Percentiles rank a stretch among this genome's conserved stretches.
phyloP scores from a whole-genome alignment of 1,140 invertebrate species.

The Ceratina calcarata region DNA sequence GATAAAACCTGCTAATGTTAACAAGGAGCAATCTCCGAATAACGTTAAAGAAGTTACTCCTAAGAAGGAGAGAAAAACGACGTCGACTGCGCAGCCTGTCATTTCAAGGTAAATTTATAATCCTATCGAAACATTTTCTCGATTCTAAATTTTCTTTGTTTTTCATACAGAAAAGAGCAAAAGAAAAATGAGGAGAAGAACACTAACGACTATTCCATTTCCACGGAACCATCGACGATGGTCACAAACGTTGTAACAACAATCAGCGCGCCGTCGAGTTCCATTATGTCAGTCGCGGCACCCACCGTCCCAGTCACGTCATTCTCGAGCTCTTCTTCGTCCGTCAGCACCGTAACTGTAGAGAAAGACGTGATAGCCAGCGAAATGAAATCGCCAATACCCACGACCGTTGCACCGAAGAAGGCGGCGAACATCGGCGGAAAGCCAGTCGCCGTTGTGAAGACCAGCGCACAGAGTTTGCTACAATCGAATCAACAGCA shows the following conservation, averaged over 20 bases:
- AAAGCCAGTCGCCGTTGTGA: constrained; percentile 77
- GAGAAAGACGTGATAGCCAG: constrained; percentile 41
- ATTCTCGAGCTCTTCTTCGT: constrained; percentile 31
- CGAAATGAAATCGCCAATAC: constrained; percentile 49
- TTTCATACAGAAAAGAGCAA: constrained; percentile 70
- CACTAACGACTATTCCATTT: constrained; percentile 62
- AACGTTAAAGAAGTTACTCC: constrained; percentile 73
- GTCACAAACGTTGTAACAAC: constrained; percentile 50
- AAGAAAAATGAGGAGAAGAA: constrained; percentile 74
- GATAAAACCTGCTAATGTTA: constrained; percentile 65
- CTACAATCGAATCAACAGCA: constrained; percentile 78
- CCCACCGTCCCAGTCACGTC: constrained; percentile 47
- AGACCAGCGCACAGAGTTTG: constrained; percentile 76
- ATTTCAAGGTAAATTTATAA: constrained; percentile 67
- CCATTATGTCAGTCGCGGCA: constrained; percentile 41
- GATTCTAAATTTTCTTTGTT: neutral
- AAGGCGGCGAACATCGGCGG: constrained; percentile 65
- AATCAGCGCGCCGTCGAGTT: constrained; percentile 36
- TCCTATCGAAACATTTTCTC: neutral
- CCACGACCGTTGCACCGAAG: constrained; percentile 62
- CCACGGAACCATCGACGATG: constrained; percentile 61
- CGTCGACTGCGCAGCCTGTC: constrained; percentile 65
- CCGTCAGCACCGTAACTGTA: constrained; percentile 20
- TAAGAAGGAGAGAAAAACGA: constrained; percentile 75
- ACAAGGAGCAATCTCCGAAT: constrained; percentile 77